phyloP scores from a whole-genome alignment of 2,113 vertebrate genomes.

The Alethe diademata region DNA sequence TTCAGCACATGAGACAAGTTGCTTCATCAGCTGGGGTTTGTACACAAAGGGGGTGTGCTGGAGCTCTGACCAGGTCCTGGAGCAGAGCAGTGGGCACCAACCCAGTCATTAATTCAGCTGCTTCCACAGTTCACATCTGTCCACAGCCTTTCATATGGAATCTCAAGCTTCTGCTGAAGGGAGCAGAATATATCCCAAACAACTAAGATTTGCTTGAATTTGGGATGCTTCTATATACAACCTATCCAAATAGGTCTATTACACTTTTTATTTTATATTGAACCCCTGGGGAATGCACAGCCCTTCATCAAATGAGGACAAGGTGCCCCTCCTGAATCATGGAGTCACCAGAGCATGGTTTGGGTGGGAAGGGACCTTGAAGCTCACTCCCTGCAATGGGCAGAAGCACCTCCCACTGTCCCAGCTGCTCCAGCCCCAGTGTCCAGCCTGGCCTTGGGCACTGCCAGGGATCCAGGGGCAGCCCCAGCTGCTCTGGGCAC shows the following conservation, averaged over 20 bases:
- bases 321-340: neutral
- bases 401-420: neutral
- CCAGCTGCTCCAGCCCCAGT: neutral
- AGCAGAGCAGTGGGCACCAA: neutral
- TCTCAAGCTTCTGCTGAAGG: neutral
- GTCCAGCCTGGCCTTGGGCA: neutral
- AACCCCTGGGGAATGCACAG: neutral
- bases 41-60: neutral
- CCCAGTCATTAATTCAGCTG: neutral
- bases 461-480: neutral
- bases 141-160: neutral
- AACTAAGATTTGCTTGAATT: neutral
- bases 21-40: neutral
- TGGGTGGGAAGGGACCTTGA: neutral
- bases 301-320: neutral
- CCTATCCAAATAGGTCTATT: neutral
- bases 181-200: neutral
- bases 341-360: neutral
- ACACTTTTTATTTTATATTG: neutral
- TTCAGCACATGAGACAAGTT: neutral
- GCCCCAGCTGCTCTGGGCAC: neutral
- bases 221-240: neutral
- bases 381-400: neutral
- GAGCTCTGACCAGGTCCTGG: neutral
- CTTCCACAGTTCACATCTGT: neutral